Percentiles rank a stretch among this genome's conserved stretches.
Evolutionary conservation across 2,797 vertebrate genomes (phyloP).

Genomic region (Heteromormyrus szaboi): DNA sequence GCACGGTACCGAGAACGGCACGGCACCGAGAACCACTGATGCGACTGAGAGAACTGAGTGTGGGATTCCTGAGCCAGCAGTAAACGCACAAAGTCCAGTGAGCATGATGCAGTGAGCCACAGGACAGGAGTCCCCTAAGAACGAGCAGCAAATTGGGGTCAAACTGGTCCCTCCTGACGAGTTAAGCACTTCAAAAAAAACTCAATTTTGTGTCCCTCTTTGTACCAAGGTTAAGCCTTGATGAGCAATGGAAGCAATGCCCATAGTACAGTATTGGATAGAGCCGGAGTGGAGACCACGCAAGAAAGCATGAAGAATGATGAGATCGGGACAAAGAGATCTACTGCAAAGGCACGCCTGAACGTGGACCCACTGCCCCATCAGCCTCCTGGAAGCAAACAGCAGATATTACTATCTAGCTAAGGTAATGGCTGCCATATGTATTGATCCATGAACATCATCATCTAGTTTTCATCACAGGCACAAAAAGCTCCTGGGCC

Average conservation of each 20-base stretch:
- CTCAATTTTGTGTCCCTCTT: background rate
- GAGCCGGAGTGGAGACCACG: background rate
- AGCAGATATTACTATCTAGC: background rate
- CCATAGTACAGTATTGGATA: background rate
- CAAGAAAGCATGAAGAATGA: background rate
- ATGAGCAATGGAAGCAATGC: background rate
- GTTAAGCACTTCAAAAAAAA: background rate
- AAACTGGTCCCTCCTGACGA: background rate
- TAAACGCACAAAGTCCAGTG: background rate
- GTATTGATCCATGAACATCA: background rate
- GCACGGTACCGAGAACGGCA: background rate
- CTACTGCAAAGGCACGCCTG: background rate
- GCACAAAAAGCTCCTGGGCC: background rate
- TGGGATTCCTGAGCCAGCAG: background rate
- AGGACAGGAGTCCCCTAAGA: background rate
- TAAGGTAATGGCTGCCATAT: background rate
- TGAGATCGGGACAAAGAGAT: background rate
- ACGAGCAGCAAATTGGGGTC: background rate
- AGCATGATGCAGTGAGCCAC: background rate
- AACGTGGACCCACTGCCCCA: background rate
- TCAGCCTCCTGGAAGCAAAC: background rate
- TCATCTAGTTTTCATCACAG: background rate
- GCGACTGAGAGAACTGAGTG: background rate
- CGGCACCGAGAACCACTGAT: background rate
- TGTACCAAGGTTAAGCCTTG: background rate